A percentile compares a stretch with the other conserved stretches of the same genome.
Conservation (phyloP, 1,140 invertebrate species). For the Eciton burchellii region DNA sequence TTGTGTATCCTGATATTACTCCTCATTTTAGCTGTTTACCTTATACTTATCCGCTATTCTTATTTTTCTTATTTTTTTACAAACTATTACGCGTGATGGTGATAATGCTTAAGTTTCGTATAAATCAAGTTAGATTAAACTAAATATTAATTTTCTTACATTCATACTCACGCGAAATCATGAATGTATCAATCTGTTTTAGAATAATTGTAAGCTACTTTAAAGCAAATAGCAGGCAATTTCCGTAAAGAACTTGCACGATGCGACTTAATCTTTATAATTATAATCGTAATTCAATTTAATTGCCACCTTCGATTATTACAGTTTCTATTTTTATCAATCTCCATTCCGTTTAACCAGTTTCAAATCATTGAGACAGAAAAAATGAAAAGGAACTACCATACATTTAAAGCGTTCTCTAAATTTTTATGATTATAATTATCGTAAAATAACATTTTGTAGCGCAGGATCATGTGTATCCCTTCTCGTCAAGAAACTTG, state of each 20-base stretch:
- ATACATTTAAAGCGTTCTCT: background rate
- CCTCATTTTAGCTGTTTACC: slow-evolving; percentile 12
- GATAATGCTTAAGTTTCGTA: slow-evolving; percentile 12
- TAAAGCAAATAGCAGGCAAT: slow-evolving; percentile 3
- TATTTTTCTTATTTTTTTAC: too few species aligned
- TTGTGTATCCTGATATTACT: slow-evolving; percentile 45
- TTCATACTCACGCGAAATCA: background rate
- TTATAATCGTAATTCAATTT: background rate
- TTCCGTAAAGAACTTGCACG: background rate
- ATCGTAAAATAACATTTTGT: slow-evolving; percentile 14
- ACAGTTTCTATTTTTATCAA: too few species aligned
- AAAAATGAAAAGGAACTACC: background rate
- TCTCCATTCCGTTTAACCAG: background rate
- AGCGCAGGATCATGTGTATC: background rate
- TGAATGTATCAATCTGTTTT: background rate
- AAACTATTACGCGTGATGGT: background rate
- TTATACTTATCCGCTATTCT: slow-evolving; percentile 11
- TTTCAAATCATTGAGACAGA: background rate
- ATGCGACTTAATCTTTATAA: too few species aligned
- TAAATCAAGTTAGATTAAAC: too few species aligned
- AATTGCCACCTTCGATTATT: background rate
- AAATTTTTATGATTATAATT: slow-evolving; percentile 1
- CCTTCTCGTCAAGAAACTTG: background rate
- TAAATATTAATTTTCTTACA: slow-evolving; percentile 4
- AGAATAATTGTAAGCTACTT: background rate